Evolutionary conservation across 2,888 invertebrate species (phyloP).

Genomic region (Leucophenga maculata): DNA sequence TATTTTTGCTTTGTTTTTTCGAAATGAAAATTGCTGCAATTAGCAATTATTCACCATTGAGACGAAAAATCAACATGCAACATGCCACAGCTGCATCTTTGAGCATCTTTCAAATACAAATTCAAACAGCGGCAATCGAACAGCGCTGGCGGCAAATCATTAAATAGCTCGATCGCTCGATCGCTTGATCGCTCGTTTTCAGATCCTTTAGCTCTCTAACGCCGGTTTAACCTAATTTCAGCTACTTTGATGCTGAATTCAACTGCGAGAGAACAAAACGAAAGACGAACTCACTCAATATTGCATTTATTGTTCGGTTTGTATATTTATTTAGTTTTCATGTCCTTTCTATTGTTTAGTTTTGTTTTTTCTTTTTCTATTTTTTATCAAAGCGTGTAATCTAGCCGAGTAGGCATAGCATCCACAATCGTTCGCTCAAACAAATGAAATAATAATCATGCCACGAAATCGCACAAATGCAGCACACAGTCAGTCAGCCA

Average conservation of each 20-base stretch:
- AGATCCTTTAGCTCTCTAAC: not conserved
- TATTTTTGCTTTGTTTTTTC: no score
- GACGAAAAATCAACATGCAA: not conserved
- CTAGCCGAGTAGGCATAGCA: not conserved
- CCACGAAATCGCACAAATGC: not conserved
- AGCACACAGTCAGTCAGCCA: no score
- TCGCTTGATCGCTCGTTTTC: no score
- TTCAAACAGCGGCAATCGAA: not conserved
- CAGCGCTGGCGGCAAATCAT: not conserved
- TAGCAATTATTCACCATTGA: not conserved
- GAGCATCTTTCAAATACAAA: no score
- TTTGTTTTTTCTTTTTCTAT: not conserved
- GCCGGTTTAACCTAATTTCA: conserved; percentile 14
- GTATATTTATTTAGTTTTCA: not conserved
- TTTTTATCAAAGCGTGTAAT: not conserved
- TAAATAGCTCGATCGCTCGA: no score
- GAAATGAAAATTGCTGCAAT: not conserved
- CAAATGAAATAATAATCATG: conserved; percentile 6
- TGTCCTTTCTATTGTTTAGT: not conserved
- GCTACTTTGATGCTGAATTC: no score
- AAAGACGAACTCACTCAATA: not conserved
- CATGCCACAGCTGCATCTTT: no score
- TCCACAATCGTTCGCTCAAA: not conserved
- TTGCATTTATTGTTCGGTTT: not conserved
- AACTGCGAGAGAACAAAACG: no score